Percentiles rank a stretch among this genome's conserved stretches.
Evolutionary conservation across 2,888 invertebrate genomes (phyloP).

Genomic region (Lapara coniferarum): DNA sequence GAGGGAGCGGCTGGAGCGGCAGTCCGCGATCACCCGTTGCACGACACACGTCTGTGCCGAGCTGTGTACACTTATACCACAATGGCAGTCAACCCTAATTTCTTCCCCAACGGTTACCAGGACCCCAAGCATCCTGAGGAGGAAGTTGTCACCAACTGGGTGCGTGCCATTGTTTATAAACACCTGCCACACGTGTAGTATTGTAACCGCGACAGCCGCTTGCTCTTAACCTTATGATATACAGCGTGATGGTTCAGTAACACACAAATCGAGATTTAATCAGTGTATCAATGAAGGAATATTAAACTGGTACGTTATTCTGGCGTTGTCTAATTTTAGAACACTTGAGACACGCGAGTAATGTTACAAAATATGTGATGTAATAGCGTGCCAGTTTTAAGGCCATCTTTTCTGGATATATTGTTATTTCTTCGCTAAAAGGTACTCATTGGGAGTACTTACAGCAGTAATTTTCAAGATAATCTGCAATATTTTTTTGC

Average conservation of each 20-base stretch:
- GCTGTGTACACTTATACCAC: slow-evolving; percentile 48
- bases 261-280: slow-evolving; percentile 34
- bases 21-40: slow-evolving; percentile 73
- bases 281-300: slow-evolving; percentile 35
- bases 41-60: slow-evolving; percentile 69
- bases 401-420: slow-evolving; percentile 27
- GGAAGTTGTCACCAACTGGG: slow-evolving; percentile 85
- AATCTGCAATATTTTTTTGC: background rate
- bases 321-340: slow-evolving; percentile 67
- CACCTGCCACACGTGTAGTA: slow-evolving; percentile 33
- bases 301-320: slow-evolving; percentile 38
- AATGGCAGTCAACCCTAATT: slow-evolving; percentile 77
- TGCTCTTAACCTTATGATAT: background rate
- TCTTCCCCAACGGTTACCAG: slow-evolving; percentile 82
- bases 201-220: slow-evolving; percentile 24
- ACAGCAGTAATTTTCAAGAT: no score
- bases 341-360: slow-evolving; percentile 62
- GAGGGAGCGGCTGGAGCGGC: slow-evolving; percentile 74
- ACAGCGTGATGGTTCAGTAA: slow-evolving; percentile 10
- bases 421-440: background rate
- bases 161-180: slow-evolving; percentile 64
- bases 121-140: slow-evolving; percentile 82
- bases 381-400: slow-evolving; percentile 61
- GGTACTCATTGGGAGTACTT: no score
- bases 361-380: slow-evolving; percentile 77